phyloP scores from a whole-genome alignment of 1,140 invertebrate genomes.

The Papilio polytes region DNA sequence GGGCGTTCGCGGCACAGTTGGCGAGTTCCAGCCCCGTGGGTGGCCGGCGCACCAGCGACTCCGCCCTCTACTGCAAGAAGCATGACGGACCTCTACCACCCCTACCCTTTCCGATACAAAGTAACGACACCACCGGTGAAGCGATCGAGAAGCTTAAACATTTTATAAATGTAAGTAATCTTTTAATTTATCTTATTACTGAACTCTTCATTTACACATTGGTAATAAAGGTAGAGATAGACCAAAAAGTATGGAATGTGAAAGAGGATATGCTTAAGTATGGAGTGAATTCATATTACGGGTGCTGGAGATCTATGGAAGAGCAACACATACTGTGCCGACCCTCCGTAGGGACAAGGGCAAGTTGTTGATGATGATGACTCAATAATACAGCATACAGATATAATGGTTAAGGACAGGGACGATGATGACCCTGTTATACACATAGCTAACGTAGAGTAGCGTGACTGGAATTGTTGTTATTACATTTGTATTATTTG shows the following conservation, averaged over 20 bases:
- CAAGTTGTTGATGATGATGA: too few relatives aligned
- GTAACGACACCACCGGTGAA: constrained; percentile 59
- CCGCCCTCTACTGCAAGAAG: constrained; percentile 26
- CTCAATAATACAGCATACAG: too few relatives aligned
- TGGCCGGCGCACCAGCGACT: constrained; percentile 35
- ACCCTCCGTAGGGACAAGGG: too few relatives aligned
- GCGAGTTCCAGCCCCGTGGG: constrained; percentile 36
- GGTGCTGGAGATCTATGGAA: too few relatives aligned
- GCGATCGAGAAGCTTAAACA: constrained; percentile 66
- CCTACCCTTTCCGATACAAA: constrained; percentile 51
- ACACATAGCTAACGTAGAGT: background rate
- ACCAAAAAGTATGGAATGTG: too few relatives aligned
- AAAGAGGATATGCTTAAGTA: too few relatives aligned
- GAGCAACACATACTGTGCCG: too few relatives aligned
- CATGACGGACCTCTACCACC: background rate
- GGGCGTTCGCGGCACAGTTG: constrained; percentile 42
- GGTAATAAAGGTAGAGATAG: too few relatives aligned
- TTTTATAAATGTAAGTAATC: constrained; percentile 54
- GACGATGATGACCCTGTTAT: background rate
- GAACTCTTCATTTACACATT: background rate
- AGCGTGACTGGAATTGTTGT: background rate
- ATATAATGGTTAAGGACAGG: too few relatives aligned
- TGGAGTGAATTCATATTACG: too few relatives aligned
- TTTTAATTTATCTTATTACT: background rate
- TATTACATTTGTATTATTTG: background rate